phyloP scores from a whole-genome alignment of 2,113 vertebrate species.

The Eublepharis macularius region DNA sequence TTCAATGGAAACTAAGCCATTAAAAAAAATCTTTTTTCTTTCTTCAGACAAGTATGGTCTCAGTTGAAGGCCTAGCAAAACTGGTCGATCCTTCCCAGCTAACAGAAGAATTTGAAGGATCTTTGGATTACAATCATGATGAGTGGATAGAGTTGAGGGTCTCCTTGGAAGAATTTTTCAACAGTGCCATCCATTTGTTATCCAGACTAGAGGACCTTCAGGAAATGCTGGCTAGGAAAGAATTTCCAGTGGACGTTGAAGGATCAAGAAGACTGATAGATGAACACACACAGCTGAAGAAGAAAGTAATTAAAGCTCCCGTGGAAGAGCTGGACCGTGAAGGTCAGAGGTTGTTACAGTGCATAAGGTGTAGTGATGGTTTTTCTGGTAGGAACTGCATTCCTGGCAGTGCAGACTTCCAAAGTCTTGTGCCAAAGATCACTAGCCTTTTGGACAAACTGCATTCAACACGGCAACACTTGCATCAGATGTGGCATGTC shows the following conservation, averaged over 20 bases:
- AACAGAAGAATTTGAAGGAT: slow-evolving; percentile 96
- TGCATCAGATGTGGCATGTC: slow-evolving; percentile 98
- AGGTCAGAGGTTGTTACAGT: slow-evolving; percentile 94
- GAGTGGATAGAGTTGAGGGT: slow-evolving; percentile 96
- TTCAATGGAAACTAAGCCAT: slow-evolving; percentile 19
- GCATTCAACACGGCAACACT: slow-evolving; percentile 94
- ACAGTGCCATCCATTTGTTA: slow-evolving; percentile 91
- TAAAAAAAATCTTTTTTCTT: slow-evolving; percentile 29
- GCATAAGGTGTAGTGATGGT: slow-evolving; percentile 92
- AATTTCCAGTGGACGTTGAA: slow-evolving; percentile 96
- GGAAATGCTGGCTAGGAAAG: slow-evolving; percentile 93
- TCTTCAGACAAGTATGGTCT: slow-evolving; percentile 95
- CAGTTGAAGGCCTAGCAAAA: slow-evolving; percentile 94
- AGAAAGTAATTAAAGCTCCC: slow-evolving; percentile 96
- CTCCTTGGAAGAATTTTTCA: slow-evolving; percentile 95
- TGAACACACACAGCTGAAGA: slow-evolving; percentile 96
- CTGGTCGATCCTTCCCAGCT: slow-evolving; percentile 97
- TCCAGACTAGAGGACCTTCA: slow-evolving; percentile 95
- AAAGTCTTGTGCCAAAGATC: slow-evolving; percentile 97
- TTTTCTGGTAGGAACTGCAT: slow-evolving; percentile 96
- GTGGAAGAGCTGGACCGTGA: slow-evolving; percentile 96
- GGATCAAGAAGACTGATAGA: slow-evolving; percentile 94
- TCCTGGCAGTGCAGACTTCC: slow-evolving; percentile 96
- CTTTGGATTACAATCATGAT: slow-evolving; percentile 96
- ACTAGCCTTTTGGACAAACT: slow-evolving; percentile 97